Base-by-base conservation (phyloP, 2,113 vertebrate species). In the Centropristis striata region DNA sequence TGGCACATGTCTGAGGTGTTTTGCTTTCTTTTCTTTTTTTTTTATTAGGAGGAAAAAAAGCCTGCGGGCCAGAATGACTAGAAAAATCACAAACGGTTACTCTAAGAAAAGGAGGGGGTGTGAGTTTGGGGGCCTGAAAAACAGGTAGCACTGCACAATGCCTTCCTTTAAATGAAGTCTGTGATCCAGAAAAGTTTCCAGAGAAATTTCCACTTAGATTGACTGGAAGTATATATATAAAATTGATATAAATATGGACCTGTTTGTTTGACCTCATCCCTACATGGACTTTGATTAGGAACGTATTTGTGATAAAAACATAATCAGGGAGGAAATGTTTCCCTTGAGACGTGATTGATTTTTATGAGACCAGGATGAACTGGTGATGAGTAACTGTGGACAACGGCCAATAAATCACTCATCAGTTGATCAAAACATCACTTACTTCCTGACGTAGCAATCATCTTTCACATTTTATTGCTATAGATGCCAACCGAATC, bases 11-110 rank as follows among this genome's bases (percentile, higher is more conserved):
- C 61, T 76, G 23, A 18, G 57, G 39, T 75, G 37, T 47, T 66
- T 75, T 55, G n/a, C n/a, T 57, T 60, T 86, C 25, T 58, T 63
- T 65, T 37, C 60, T 73, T 58, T 63, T 65, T 28, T 65, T 73
- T 58, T 32, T 7, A 44, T 55, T 60, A 12, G 42, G 27, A 46
- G 69, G 53, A 70, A 84, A 75, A 84, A 75, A 88, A 51, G 60
- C 76, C 80, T 23, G 21, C 25, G 11, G 77, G 90, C 71, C n/a
- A 80, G 83, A 83, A 46, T 68, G 75, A 91, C 86, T 51, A 67
- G 81, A 86, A 91, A 86, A 87, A 90, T 90, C 79, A 87, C 63
- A 88, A 93, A 92, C 88, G 54, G 89, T 81, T 85, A 82, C 53
- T 74, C 42, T 27, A 16, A 32, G 32, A 18, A 51, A 84, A 47